Percentiles rank a stretch among this genome's conserved stretches.
These are phyloP conservation scores for Mellilla xanthometata DNA, from an alignment of 2,888 invertebrate species.

Conservation along the genomic window DNA sequence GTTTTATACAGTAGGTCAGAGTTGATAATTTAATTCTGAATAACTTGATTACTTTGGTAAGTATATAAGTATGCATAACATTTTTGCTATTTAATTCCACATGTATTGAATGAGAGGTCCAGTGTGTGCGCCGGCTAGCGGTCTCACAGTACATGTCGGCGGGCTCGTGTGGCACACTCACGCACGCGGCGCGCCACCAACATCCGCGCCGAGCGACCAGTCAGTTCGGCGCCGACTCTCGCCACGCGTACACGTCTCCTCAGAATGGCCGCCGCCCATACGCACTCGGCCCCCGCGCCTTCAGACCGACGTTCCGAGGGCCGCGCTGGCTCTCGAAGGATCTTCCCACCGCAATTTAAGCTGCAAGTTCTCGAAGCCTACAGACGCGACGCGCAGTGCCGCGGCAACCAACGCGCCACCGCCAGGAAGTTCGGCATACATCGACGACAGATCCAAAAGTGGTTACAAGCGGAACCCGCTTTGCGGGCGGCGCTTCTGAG, in stretches of 20 bases:
- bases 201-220: slow-evolving; percentile 76
- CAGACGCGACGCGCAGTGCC: slow-evolving; percentile 92
- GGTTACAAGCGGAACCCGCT: slow-evolving; percentile 93
- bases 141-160: slow-evolving; percentile 57
- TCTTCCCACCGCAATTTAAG: slow-evolving; percentile 95
- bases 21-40: too few species aligned
- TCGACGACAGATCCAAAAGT: slow-evolving; percentile 94
- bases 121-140: slow-evolving; percentile 48
- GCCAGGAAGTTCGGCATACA: slow-evolving; percentile 95
- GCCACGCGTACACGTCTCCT: slow-evolving; percentile 69
- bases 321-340: slow-evolving; percentile 91
- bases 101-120: slow-evolving; percentile 2
- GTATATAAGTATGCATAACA: too few species aligned
- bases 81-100: too few species aligned
- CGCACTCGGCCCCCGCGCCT: slow-evolving; percentile 72
- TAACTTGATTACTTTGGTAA: too few species aligned
- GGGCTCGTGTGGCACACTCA: slow-evolving; percentile 75
- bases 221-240: slow-evolving; percentile 79
- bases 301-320: slow-evolving; percentile 78
- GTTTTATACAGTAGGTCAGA: too few species aligned
- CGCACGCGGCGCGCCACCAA: slow-evolving; percentile 63
- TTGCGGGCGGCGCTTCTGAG: slow-evolving; percentile 87
- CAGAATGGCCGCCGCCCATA: slow-evolving; percentile 74
- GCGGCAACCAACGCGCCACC: slow-evolving; percentile 94
- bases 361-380: slow-evolving; percentile 94